phyloP scores from a whole-genome alignment of 1,140 invertebrate genomes.

The Ceratina calcarata region DNA sequence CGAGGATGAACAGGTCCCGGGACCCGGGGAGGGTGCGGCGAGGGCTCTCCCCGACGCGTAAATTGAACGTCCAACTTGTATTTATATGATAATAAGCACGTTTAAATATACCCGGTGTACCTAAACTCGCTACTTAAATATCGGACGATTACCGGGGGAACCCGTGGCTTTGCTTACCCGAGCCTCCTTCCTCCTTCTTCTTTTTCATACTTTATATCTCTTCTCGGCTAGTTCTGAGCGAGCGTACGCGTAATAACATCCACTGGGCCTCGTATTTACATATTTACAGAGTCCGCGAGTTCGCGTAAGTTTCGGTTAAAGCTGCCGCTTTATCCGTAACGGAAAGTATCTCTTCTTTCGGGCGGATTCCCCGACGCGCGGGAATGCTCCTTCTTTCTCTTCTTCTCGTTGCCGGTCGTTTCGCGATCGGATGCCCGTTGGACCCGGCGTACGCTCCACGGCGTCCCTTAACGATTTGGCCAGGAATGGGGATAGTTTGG shows the following conservation, averaged over 20 bases:
- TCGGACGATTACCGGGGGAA: slow-evolving; percentile 72
- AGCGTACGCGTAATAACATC: slow-evolving; percentile 68
- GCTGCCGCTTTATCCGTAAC: slow-evolving; percentile 57
- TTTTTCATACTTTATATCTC: slow-evolving; percentile 32
- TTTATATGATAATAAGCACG: slow-evolving; percentile 81
- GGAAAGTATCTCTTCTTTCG: slow-evolving; percentile 45
- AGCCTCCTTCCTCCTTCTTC: neutral
- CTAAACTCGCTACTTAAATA: slow-evolving; percentile 80
- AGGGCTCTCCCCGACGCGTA: slow-evolving; percentile 71
- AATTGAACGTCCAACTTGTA: slow-evolving; percentile 81
- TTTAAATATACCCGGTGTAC: slow-evolving; percentile 80
- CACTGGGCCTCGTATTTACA: slow-evolving; percentile 65
- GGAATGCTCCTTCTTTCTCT: neutral
- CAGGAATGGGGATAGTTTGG: slow-evolving; percentile 29
- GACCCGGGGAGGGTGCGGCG: slow-evolving; percentile 18
- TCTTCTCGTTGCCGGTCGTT: neutral
- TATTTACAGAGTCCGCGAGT: slow-evolving; percentile 68
- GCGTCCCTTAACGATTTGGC: slow-evolving; percentile 6
- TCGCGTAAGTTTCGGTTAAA: slow-evolving; percentile 71
- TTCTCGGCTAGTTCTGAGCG: slow-evolving; percentile 1
- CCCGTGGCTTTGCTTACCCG: slow-evolving; percentile 38
- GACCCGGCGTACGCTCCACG: neutral
- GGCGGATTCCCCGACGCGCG: neutral
- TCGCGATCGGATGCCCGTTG: slow-evolving; percentile 5
- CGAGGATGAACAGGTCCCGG: slow-evolving; percentile 13